Evolutionary conservation across 2,797 vertebrate species (phyloP).

Genomic region (Neostethus bicornis): DNA sequence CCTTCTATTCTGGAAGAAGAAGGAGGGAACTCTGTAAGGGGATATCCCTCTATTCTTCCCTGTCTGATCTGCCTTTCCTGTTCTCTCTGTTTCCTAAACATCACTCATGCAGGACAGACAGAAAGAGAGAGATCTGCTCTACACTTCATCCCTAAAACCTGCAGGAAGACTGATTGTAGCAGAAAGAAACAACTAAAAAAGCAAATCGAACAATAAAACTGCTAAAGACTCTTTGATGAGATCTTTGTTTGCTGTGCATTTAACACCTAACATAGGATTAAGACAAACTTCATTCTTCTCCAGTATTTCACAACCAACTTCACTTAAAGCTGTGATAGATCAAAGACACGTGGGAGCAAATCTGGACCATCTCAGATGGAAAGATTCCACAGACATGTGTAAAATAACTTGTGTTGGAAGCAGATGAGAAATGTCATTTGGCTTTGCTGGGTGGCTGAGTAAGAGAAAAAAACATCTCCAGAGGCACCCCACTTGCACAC

Average conservation of each 20-base stretch:
- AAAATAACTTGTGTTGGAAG: constrained; percentile 15
- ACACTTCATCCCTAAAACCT: constrained; percentile 40
- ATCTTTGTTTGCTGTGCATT: too few relatives aligned
- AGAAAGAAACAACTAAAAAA: constrained; percentile 13
- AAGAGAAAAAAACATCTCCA: constrained; percentile 42
- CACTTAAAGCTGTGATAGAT: constrained; percentile 11
- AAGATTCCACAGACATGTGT: constrained; percentile 21
- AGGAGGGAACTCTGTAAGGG: constrained; percentile 82
- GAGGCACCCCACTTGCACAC: constrained; percentile 44
- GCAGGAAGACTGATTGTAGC: constrained; percentile 8
- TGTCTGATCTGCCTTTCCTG: constrained; percentile 82
- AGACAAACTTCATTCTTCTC: constrained; percentile 30
- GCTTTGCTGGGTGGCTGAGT: constrained; percentile 30
- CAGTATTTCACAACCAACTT: constrained; percentile 13
- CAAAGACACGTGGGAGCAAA: constrained; percentile 34
- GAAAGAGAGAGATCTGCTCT: constrained; percentile 24
- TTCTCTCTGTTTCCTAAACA: constrained; percentile 81
- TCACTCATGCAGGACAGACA: constrained; percentile 67
- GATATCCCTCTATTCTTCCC: constrained; percentile 87
- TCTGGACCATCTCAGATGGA: constrained; percentile 28
- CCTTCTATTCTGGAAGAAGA: constrained; percentile 77
- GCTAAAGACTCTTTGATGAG: too few relatives aligned
- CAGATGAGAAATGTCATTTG: background rate
- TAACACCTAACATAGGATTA: constrained; percentile 20
- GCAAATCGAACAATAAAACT: constrained; percentile 30